These are phyloP conservation scores for Numenius arquata DNA, from an alignment of 2,113 vertebrate genomes.

Conservation along the genomic window DNA sequence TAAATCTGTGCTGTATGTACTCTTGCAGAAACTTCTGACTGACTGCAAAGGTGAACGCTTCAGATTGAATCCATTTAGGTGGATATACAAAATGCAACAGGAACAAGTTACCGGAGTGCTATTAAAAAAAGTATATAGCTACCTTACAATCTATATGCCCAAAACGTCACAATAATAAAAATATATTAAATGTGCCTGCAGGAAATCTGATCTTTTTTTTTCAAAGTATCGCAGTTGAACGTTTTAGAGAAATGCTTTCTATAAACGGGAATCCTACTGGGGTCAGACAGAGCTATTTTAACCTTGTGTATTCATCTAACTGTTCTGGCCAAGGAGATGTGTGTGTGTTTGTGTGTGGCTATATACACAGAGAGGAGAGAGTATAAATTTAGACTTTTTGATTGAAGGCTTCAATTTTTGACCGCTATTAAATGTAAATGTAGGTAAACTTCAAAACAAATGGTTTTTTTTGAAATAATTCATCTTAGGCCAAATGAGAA, in stretches of 20 bases:
- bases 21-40: background rate
- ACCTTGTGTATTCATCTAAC: background rate
- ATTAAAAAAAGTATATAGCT: background rate
- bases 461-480: background rate
- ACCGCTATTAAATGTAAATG: background rate
- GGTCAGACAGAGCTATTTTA: slow-evolving; percentile 42
- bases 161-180: background rate
- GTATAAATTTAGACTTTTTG: background rate
- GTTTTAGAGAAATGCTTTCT: background rate
- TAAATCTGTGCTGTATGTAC: background rate
- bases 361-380: background rate
- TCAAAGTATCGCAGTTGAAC: background rate
- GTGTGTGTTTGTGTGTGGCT: background rate
- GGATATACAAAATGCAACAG: background rate
- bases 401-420: background rate
- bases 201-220: background rate
- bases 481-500: background rate
- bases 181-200: background rate
- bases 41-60: background rate
- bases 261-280: slow-evolving; percentile 23
- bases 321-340: background rate
- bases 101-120: background rate
- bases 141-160: background rate
- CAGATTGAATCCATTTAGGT: background rate
- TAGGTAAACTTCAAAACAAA: background rate